Evolutionary conservation across 2,888 invertebrate species (phyloP), one percentile per base, ranked within the genome.

Genomic region (Drosophila longiperda): DNA sequence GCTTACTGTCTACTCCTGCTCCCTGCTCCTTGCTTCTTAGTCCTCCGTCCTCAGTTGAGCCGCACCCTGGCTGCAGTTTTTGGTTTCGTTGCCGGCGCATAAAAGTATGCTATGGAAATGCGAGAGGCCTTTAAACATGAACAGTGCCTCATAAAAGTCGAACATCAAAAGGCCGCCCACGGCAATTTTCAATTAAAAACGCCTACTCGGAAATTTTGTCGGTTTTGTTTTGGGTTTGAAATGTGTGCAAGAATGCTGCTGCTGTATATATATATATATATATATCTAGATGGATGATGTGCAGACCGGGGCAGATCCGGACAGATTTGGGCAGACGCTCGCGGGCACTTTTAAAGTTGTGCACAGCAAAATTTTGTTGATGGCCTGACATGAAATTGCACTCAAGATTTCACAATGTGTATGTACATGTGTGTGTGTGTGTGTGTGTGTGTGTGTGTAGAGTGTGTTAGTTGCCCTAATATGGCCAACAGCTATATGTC

Each of bases 141-240:
- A 26, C 52, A 23, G 8, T 49, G 59, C 17, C 15, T 9, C 26
- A 26, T 48, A 20, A 33, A 52, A 38, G 49, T 53, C 54, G 32
- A 81, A 87, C 86, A 83, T 86, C 83, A 88, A 88, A 82, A 87
- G 83, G 48, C 71, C 83, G 83, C 85, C 80, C 82, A 83, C 78
- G 85, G 85, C 85, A 85, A 78, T 85, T 85, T 85, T 85, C 85
- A 88, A 88, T 88, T 86, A 86, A 86, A 85, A 86, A 82, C 86
- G 84, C 86, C 84, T 85, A 84, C 55, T 65, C 63, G 58, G 53
- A 53, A 66, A 65, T 64, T 64, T 69, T 67, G 11, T 53, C 45
- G 23, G 45, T 23, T 53, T 34, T 53, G 36, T 66, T 50, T 53
- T 53, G 42, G 45, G 62, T 61, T 70, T 54, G 66, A 42, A 45